Conservation (phyloP, 2,797 vertebrate species). For the Thaleichthys pacificus region DNA sequence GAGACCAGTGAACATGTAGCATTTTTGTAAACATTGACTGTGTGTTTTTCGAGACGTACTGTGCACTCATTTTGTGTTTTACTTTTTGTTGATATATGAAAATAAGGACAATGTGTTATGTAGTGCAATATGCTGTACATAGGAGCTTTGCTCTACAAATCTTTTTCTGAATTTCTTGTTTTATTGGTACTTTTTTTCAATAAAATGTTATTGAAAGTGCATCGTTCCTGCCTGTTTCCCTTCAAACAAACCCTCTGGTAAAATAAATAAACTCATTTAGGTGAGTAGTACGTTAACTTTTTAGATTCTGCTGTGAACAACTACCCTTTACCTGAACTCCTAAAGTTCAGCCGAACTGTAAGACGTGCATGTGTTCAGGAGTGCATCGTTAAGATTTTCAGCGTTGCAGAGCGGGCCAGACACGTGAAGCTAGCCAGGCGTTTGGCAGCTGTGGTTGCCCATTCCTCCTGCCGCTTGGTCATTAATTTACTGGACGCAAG, state of each 20-base stretch:
- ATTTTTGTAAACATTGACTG: slow-evolving; percentile 86
- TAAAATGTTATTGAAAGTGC: slow-evolving; percentile 79
- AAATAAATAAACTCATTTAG: slow-evolving; percentile 10
- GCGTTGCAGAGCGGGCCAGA: slow-evolving; percentile 51
- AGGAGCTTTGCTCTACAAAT: slow-evolving; percentile 83
- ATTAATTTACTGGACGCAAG: slow-evolving; percentile 63
- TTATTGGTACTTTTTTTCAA: slow-evolving; percentile 82
- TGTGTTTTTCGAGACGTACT: slow-evolving; percentile 83
- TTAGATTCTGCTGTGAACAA: slow-evolving; percentile 17
- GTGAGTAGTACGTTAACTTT: not conserved
- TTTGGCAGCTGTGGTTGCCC: slow-evolving; percentile 58
- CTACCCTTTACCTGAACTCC: slow-evolving; percentile 18
- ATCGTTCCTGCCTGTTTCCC: slow-evolving; percentile 17
- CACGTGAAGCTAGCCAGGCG: slow-evolving; percentile 55
- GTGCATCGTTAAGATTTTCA: slow-evolving; percentile 41
- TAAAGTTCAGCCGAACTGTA: slow-evolving; percentile 13
- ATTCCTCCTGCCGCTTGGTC: slow-evolving; percentile 62
- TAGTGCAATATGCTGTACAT: slow-evolving; percentile 87
- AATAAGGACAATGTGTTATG: slow-evolving; percentile 80
- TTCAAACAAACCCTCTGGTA: not conserved
- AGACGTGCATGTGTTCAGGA: slow-evolving; percentile 29
- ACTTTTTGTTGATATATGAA: slow-evolving; percentile 75
- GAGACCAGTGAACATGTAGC: slow-evolving; percentile 86
- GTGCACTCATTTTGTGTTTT: slow-evolving; percentile 79
- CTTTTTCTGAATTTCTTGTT: slow-evolving; percentile 74